Evolutionary conservation across 2,888 invertebrate species (phyloP).

Genomic region (Gisinianus flammeolus): DNA sequence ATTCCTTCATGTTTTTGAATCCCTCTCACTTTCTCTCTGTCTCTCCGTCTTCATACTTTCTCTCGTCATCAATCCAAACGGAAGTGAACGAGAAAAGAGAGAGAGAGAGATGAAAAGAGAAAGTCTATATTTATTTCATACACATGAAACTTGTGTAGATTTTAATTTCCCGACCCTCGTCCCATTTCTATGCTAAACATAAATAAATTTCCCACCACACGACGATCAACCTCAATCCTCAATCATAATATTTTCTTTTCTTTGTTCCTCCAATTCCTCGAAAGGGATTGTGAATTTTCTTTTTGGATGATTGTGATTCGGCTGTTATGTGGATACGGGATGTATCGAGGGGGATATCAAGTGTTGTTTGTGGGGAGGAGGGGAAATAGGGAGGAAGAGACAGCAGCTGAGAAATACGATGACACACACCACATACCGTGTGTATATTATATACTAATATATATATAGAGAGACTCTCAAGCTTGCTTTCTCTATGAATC

Average conservation of each 20-base stretch:
- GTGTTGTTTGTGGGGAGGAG: neutral
- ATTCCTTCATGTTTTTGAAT: neutral
- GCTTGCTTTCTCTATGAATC: neutral
- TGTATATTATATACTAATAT: no score
- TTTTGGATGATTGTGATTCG: neutral
- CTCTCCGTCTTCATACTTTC: neutral
- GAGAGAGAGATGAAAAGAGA: no score
- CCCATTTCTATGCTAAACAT: no score
- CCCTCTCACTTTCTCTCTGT: neutral
- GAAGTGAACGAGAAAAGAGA: no score
- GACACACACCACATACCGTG: neutral
- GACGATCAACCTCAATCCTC: no score
- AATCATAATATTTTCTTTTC: neutral
- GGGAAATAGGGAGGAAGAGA: neutral
- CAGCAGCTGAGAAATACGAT: neutral
- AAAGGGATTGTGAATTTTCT: neutral
- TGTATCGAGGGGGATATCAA: slow-evolving; percentile 9
- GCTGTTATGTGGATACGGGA: neutral
- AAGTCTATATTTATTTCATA: no score
- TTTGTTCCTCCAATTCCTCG: neutral
- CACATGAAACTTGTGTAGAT: no score
- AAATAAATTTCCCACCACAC: no score
- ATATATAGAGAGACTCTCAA: no score
- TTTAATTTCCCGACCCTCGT: no score
- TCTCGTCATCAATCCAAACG: neutral